Percentiles rank a stretch among this genome's conserved stretches.
These are phyloP conservation scores for Rhinella marina DNA, from an alignment of 2,797 vertebrate species.

Conservation along the genomic window DNA sequence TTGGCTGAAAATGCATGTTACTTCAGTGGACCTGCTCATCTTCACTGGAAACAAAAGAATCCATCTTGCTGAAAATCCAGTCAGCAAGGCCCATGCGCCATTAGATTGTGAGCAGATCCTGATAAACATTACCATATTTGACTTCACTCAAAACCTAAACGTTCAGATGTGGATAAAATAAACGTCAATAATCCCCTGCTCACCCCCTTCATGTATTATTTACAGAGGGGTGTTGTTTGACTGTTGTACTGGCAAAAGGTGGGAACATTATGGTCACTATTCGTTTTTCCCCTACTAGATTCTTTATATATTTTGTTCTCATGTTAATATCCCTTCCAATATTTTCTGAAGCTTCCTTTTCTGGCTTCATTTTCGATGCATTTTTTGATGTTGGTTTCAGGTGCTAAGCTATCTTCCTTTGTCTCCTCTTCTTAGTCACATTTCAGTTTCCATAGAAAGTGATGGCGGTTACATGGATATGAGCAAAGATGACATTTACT, in stretches of 20 bases:
- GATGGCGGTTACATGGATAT: conserved; percentile 99
- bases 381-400: background rate
- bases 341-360: background rate
- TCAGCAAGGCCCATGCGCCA: too few species aligned
- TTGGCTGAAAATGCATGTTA: background rate
- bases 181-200: too few species aligned
- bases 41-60: background rate
- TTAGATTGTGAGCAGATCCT: too few species aligned
- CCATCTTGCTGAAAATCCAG: too few species aligned
- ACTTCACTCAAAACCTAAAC: too few species aligned
- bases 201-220: too few species aligned
- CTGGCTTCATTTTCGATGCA: too few species aligned
- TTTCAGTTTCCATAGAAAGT: conserved; percentile 87
- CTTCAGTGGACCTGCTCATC: background rate
- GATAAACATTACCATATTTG: too few species aligned
- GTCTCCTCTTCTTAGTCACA: conserved; percentile 75
- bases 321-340: background rate
- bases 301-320: background rate
- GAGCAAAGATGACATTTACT: conserved; percentile 92
- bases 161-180: too few species aligned
- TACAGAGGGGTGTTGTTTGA: background rate
- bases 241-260: background rate
- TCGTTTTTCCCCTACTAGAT: too few species aligned
- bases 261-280: background rate
- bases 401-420: background rate